A percentile compares a stretch with the other conserved stretches of the same genome.
Conservation (phyloP, 2,888 invertebrate genomes). For the Patella depressa region DNA sequence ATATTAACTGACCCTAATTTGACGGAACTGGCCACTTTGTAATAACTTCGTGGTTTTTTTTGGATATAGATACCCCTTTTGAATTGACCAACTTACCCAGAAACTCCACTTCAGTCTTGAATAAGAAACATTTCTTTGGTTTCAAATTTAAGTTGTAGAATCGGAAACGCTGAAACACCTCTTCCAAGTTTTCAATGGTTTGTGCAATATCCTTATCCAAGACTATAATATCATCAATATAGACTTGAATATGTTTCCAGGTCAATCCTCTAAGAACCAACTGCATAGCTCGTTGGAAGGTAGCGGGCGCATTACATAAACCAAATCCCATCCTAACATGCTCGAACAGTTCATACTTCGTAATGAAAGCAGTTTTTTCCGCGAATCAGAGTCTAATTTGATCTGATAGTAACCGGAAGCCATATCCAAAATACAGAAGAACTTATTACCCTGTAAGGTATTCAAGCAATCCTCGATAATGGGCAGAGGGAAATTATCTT, state of each 20-base stretch:
- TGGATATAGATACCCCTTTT: constrained; percentile 23
- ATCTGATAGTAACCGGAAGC: constrained; percentile 38
- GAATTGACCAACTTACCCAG: constrained; percentile 28
- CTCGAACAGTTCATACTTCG: constrained; percentile 39
- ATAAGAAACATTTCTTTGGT: constrained; percentile 35
- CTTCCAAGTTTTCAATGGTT: constrained; percentile 30
- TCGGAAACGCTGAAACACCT: constrained; percentile 31
- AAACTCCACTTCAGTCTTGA: constrained; percentile 22
- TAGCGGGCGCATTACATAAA: constrained; percentile 39
- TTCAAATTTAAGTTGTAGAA: constrained; percentile 34
- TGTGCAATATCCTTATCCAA: constrained; percentile 33
- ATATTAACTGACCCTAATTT: neutral
- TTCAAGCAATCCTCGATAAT: constrained; percentile 32
- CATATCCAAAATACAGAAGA: constrained; percentile 33
- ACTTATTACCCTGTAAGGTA: constrained; percentile 28
- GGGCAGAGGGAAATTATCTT: constrained; percentile 36
- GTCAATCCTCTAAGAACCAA: constrained; percentile 31
- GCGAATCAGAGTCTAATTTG: constrained; percentile 19
- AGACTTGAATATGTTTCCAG: constrained; percentile 37
- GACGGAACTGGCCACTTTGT: constrained; percentile 31
- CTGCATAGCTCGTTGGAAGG: constrained; percentile 33
- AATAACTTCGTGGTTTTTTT: constrained; percentile 17
- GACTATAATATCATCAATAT: constrained; percentile 43
- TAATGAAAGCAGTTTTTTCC: constrained; percentile 41
- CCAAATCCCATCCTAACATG: constrained; percentile 39